Conservation (phyloP, 2,113 vertebrate genomes). For the Eolophus roseicapilla region DNA sequence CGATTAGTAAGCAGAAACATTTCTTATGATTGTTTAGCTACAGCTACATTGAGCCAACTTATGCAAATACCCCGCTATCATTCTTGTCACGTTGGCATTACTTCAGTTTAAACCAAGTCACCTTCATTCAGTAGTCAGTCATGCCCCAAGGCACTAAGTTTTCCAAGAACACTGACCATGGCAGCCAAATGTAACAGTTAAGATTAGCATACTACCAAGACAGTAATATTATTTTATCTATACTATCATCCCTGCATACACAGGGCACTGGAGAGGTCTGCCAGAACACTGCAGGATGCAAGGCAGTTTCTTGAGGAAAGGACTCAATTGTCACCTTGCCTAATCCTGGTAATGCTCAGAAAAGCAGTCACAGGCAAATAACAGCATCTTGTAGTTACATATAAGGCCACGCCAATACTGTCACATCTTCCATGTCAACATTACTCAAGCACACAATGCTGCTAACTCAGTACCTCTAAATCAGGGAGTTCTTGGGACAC, state of each 20-base stretch:
- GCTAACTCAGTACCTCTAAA: not conserved
- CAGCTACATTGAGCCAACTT: not conserved
- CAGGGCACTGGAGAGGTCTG: not conserved
- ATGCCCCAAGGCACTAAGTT: not conserved
- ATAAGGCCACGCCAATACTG: not conserved
- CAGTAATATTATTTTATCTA: not conserved
- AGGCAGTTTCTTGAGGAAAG: not conserved
- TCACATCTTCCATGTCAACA: not conserved
- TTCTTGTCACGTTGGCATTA: not conserved
- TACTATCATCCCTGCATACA: rapidly evolving
- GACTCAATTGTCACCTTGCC: not conserved
- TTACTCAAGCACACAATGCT: not conserved
- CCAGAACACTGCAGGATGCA: not conserved
- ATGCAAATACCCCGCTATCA: not conserved
- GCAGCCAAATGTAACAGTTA: not conserved
- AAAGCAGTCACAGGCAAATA: not conserved
- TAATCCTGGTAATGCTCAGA: not conserved
- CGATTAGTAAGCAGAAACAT: not conserved
- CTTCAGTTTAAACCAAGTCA: not conserved
- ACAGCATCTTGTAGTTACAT: not conserved
- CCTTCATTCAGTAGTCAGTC: not conserved
- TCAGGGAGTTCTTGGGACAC: not conserved
- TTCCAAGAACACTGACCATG: not conserved
- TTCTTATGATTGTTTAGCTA: not conserved
- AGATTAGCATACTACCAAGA: not conserved